Conservation (phyloP, 2,797 vertebrate genomes). For the Tachyglossus aculeatus region DNA sequence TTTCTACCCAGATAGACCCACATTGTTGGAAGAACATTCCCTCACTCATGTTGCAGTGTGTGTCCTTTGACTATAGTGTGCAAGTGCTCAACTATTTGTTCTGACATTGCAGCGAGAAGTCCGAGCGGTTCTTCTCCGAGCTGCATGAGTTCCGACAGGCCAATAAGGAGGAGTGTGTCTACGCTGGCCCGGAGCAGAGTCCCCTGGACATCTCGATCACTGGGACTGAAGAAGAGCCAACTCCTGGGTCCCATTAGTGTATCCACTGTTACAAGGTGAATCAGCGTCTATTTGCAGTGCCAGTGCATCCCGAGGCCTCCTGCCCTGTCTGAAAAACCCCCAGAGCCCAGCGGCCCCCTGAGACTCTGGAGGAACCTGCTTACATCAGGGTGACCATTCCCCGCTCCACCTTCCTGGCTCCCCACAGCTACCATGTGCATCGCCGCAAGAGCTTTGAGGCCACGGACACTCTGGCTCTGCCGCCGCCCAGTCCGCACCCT, state of each 20-base stretch:
- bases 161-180: conserved; percentile 81
- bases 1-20: no score
- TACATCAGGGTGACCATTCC: conserved; percentile 90
- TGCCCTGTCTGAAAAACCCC: conserved; percentile 84
- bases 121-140: conserved; percentile 86
- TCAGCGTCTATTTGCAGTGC: conserved; percentile 83
- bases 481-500: conserved; percentile 55
- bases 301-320: conserved; percentile 71
- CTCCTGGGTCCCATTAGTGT: background rate
- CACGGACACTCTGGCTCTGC: conserved; percentile 81
- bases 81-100: no score
- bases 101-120: conserved; percentile 73
- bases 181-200: conserved; percentile 26
- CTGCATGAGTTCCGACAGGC: conserved; percentile 82
- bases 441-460: conserved; percentile 86
- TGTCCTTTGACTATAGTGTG: no score
- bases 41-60: no score
- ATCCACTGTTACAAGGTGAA: conserved; percentile 89
- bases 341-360: conserved; percentile 66
- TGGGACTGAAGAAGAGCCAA: background rate
- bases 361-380: conserved; percentile 74
- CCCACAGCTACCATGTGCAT: conserved; percentile 81
- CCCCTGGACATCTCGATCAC: background rate
- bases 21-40: no score
- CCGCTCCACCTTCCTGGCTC: conserved; percentile 76